Conservation (phyloP, 2,888 invertebrate species). For the Gasteruption jaculator region DNA sequence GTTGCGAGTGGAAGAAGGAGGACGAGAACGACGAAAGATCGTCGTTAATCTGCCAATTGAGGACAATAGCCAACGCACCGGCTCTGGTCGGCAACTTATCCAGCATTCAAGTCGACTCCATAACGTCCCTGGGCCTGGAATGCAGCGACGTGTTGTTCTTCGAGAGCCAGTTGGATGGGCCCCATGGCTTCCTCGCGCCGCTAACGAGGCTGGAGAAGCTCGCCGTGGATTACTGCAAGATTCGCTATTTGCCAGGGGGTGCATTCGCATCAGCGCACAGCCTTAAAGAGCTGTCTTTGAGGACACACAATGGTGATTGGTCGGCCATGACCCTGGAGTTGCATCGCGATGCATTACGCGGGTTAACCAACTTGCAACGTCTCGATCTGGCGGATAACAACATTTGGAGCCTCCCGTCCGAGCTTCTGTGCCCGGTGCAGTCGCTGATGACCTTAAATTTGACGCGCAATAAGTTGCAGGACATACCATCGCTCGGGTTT, state of each 20-base stretch:
- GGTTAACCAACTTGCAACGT: constrained; percentile 63
- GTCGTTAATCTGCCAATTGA: constrained; percentile 65
- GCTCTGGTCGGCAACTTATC: constrained; percentile 67
- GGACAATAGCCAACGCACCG: constrained; percentile 68
- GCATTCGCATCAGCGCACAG: constrained; percentile 66
- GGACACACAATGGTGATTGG: constrained; percentile 77
- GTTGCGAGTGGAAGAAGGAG: constrained; percentile 66
- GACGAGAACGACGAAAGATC: constrained; percentile 53
- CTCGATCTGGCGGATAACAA: constrained; percentile 74
- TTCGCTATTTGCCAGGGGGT: constrained; percentile 68
- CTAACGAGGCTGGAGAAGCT: constrained; percentile 66
- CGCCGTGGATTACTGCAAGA: constrained; percentile 72
- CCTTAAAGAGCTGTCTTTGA: constrained; percentile 63
- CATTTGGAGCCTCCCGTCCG: constrained; percentile 70
- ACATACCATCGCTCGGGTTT: constrained; percentile 71
- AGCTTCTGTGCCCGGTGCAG: constrained; percentile 69
- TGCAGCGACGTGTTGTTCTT: constrained; percentile 73
- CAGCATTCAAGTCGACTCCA: constrained; percentile 64
- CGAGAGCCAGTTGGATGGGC: constrained; percentile 60
- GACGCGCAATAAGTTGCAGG: constrained; percentile 73
- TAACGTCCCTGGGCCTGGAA: constrained; percentile 65
- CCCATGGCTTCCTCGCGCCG: constrained; percentile 56
- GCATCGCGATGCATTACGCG: constrained; percentile 67
- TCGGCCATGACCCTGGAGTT: constrained; percentile 74
- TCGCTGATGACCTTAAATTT: constrained; percentile 68